Percentiles rank a stretch among this genome's conserved stretches.
These are phyloP conservation scores for Luperina testacea DNA, from an alignment of 2,888 invertebrate species.

Conservation along the genomic window DNA sequence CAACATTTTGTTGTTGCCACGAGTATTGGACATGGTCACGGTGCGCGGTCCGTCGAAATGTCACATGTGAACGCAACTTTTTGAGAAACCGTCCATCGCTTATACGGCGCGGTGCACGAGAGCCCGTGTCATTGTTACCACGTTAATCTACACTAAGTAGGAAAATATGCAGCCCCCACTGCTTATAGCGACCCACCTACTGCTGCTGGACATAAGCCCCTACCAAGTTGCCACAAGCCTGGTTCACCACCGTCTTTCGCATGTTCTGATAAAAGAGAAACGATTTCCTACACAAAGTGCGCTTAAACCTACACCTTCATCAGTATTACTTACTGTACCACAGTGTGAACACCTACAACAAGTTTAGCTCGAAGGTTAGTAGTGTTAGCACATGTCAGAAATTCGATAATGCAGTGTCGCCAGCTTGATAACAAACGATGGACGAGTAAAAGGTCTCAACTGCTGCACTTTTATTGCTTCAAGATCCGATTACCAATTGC, in stretches of 20 bases:
- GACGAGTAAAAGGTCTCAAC: conserved; percentile 3
- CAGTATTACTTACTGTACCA: neutral
- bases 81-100: neutral
- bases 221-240: neutral
- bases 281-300: neutral
- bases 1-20: neutral
- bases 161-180: neutral
- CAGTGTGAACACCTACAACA: neutral
- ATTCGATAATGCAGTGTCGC: conserved; percentile 19
- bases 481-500: conserved; percentile 27
- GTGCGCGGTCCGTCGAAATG: neutral
- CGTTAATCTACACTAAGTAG: neutral
- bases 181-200: neutral
- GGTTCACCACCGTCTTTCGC: neutral
- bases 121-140: neutral
- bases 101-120: neutral
- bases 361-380: neutral
- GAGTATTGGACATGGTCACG: neutral
- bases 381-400: neutral
- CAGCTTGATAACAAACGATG: conserved; percentile 4
- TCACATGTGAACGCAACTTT: neutral
- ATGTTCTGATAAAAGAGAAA: neutral
- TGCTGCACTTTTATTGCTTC: conserved; percentile 17
- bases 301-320: neutral
- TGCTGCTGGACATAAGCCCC: neutral